Conservation (phyloP, 2,797 vertebrate species). For the Poeciliopsis paucimaculata region DNA sequence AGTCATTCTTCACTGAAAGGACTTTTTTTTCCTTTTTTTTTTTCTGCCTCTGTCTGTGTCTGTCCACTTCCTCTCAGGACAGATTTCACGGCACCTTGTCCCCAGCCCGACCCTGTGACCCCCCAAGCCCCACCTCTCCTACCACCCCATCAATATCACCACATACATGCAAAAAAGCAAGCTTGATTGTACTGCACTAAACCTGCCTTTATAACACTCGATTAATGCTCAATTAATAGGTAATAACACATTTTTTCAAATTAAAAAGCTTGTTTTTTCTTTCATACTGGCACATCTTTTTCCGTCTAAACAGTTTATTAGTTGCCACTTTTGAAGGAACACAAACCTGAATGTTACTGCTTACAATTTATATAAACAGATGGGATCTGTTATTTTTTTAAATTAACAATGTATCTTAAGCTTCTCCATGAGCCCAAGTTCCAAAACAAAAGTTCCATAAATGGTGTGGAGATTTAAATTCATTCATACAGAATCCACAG, state of each 20-base stretch:
- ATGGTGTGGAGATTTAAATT: neutral
- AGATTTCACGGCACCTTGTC: conserved; percentile 70
- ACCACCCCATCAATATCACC: neutral
- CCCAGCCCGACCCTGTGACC: conserved; percentile 67
- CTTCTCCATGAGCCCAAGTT: neutral
- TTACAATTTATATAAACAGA: neutral
- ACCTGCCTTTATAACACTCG: neutral
- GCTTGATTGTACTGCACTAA: neutral
- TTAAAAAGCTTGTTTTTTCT: neutral
- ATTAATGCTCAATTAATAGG: neutral
- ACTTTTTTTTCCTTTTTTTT: conserved; percentile 35
- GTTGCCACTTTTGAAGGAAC: neutral
- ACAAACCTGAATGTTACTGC: neutral
- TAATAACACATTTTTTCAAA: neutral
- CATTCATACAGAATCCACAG: neutral
- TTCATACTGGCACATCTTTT: neutral
- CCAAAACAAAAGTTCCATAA: neutral
- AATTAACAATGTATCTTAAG: neutral
- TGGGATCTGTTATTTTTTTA: neutral
- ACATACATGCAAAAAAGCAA: neutral
- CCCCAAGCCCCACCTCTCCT: neutral
- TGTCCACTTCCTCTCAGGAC: conserved; percentile 72
- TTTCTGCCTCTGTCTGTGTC: conserved; percentile 18
- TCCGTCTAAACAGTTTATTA: neutral
- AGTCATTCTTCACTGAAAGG: conserved; percentile 77